phyloP scores from a whole-genome alignment of 2,797 vertebrate genomes.

The Falco peregrinus region DNA sequence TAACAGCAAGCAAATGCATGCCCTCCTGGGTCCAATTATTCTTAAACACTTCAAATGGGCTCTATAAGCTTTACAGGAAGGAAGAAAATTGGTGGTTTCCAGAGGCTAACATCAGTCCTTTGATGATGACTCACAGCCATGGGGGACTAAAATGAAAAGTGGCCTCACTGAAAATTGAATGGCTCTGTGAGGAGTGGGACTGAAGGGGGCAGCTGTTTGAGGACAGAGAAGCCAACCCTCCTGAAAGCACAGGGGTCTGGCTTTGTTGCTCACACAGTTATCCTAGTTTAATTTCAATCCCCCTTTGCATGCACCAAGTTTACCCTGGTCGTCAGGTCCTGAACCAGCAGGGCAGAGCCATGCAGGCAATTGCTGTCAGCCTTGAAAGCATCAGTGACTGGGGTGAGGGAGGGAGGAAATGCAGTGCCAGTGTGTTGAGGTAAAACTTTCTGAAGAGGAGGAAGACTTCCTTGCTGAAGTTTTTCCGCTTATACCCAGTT shows the following conservation, averaged over 20 bases:
- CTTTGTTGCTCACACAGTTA: not conserved
- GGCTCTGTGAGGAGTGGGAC: not conserved
- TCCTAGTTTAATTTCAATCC: not conserved
- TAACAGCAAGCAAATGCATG: not conserved
- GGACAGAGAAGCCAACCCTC: not conserved
- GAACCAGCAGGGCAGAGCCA: not conserved
- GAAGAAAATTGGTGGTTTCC: not conserved
- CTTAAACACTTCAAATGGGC: not conserved
- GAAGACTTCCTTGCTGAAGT: not conserved
- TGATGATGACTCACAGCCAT: not conserved
- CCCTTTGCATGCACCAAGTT: rapidly evolving
- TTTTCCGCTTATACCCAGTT: not conserved
- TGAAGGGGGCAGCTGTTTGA: not conserved
- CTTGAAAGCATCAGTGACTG: not conserved
- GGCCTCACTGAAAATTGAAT: not conserved
- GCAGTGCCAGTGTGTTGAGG: not conserved
- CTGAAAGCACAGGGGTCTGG: not conserved
- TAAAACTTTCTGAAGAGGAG: not conserved
- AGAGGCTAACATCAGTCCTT: not conserved
- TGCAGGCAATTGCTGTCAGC: not conserved
- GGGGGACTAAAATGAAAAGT: not conserved
- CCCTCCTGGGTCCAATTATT: not conserved
- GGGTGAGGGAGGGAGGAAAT: not conserved
- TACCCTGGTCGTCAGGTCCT: not conserved
- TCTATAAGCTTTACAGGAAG: not conserved